Evolutionary conservation across 1,140 invertebrate genomes (phyloP).

Genomic region (Holcopasites calliopsidis): DNA sequence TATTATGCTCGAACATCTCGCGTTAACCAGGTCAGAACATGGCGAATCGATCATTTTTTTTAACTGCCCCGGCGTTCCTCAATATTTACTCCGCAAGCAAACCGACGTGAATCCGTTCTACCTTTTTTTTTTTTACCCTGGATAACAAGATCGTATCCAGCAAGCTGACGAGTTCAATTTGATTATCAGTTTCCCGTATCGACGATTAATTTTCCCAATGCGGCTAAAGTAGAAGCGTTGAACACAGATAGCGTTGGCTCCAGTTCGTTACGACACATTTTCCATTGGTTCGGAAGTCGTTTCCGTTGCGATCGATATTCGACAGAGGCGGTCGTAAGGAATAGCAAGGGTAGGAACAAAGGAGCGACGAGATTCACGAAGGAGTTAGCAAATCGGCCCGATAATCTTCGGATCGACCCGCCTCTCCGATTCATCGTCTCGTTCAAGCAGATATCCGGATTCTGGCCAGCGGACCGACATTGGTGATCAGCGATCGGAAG

Average conservation of each 20-base stretch:
- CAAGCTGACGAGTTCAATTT: too few relatives aligned
- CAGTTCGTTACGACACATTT: too few relatives aligned
- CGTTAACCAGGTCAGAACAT: slow-evolving; percentile 3
- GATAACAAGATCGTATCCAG: not conserved
- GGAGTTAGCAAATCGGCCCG: slow-evolving; percentile 14
- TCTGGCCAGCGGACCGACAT: slow-evolving; percentile 49
- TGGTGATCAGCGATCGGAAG: slow-evolving; percentile 53
- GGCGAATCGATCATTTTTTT: not conserved
- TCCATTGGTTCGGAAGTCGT: not conserved
- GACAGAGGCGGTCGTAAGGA: not conserved
- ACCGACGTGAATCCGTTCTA: too few relatives aligned
- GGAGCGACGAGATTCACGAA: not conserved
- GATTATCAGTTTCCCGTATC: too few relatives aligned
- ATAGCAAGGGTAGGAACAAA: not conserved
- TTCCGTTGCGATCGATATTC: not conserved
- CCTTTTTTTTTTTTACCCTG: not conserved
- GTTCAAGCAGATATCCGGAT: slow-evolving; percentile 59
- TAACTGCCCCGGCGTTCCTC: not conserved
- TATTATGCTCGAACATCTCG: not conserved
- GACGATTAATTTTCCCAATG: too few relatives aligned
- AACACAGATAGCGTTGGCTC: too few relatives aligned
- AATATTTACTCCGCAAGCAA: not conserved
- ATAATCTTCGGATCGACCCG: slow-evolving; percentile 38
- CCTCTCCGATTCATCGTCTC: slow-evolving; percentile 42
- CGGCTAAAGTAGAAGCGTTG: too few relatives aligned